A percentile compares a stretch with the other conserved stretches of the same genome.
phyloP scores from a whole-genome alignment of 2,888 invertebrate species.

The Marasmarcha lunaedactyla region DNA sequence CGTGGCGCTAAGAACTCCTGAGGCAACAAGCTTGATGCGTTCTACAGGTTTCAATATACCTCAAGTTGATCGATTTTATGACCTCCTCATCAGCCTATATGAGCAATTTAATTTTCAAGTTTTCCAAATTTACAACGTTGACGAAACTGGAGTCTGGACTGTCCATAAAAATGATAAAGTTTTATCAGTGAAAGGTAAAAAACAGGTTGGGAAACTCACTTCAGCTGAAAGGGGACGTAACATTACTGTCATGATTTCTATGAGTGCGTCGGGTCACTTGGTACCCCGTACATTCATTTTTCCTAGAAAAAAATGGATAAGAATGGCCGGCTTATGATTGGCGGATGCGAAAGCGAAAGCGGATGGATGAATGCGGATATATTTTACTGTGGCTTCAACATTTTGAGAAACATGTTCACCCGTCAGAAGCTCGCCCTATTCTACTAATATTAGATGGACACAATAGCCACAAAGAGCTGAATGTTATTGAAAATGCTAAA shows the following conservation, averaged over 20 bases:
- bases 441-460: constrained; percentile 7
- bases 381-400: constrained; percentile 11
- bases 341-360: constrained; percentile 2
- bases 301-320: constrained; percentile 12
- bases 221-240: constrained; percentile 11
- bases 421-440: constrained; percentile 4
- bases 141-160: constrained; percentile 9
- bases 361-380: constrained; percentile 7
- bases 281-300: constrained; percentile 9
- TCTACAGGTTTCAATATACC: constrained; percentile 10
- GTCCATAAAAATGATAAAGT: constrained; percentile 9
- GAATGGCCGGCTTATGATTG: constrained; percentile 11
- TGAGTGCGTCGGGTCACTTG: constrained; percentile 10
- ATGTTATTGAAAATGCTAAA: no score
- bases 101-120: constrained; percentile 7
- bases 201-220: constrained; percentile 11
- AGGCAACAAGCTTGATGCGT: constrained; percentile 9
- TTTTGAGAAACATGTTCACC: constrained; percentile 8
- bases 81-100: constrained; percentile 6
- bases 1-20: constrained; percentile 8
- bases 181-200: constrained; percentile 9
- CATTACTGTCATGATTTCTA: constrained; percentile 10
- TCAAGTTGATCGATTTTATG: constrained; percentile 10
- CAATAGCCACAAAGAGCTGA: no score
- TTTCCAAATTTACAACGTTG: constrained; percentile 9